phyloP scores from a whole-genome alignment of 2,888 invertebrate genomes.

The Pemphredon lugubris region DNA sequence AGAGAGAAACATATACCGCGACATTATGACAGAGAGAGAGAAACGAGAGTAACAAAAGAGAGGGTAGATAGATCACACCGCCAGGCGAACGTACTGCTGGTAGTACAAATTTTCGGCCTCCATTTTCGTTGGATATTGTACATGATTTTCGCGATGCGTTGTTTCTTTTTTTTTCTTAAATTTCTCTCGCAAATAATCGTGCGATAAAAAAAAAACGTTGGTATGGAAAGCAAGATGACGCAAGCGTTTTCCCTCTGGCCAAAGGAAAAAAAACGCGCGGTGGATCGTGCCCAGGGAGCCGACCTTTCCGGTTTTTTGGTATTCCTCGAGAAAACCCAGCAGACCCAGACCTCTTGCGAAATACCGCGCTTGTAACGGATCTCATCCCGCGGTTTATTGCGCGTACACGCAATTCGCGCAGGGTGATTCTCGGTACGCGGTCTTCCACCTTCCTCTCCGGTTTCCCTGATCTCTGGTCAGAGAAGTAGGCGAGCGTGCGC shows the following conservation, averaged over 20 bases:
- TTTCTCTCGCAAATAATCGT: too few species aligned
- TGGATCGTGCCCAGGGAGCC: background rate
- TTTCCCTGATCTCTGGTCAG: slow-evolving; percentile 6
- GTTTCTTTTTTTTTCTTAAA: too few species aligned
- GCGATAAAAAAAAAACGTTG: background rate
- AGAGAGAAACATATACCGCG: too few species aligned
- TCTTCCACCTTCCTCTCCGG: background rate
- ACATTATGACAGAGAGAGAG: too few species aligned
- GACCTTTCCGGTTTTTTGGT: slow-evolving; percentile 45
- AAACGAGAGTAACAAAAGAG: too few species aligned
- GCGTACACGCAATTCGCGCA: slow-evolving; percentile 28
- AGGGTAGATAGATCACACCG: too few species aligned
- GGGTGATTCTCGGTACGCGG: slow-evolving; percentile 20
- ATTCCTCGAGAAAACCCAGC: slow-evolving; percentile 31
- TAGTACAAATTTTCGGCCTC: too few species aligned
- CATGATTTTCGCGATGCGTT: too few species aligned
- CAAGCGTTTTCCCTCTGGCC: background rate
- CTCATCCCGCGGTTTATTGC: slow-evolving; percentile 33
- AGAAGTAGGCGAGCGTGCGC: background rate
- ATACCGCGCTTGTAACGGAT: slow-evolving; percentile 50
- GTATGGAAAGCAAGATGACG: too few species aligned
- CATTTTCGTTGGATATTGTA: too few species aligned
- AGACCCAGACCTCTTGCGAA: slow-evolving; percentile 10
- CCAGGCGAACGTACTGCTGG: too few species aligned
- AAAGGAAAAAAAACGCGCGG: background rate